Conservation (phyloP, 2,888 invertebrate genomes). For the Capitulum mitella region DNA sequence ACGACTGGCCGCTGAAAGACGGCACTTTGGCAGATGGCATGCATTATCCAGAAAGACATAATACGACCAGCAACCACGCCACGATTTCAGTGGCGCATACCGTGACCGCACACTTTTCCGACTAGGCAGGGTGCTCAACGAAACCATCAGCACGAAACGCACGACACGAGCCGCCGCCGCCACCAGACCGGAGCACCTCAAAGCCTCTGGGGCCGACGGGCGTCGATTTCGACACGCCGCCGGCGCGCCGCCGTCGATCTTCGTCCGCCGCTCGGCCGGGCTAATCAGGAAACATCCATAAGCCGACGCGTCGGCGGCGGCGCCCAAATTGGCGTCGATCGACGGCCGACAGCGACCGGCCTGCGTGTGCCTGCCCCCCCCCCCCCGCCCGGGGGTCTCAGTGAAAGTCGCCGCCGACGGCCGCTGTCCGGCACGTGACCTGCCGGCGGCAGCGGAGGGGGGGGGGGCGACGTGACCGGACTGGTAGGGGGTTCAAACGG, state of each 20-base stretch:
- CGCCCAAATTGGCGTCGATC: not conserved
- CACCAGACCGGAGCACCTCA: no score
- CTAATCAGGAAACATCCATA: slow-evolving; percentile 9
- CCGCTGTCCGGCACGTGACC: not conserved
- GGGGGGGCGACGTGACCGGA: not conserved
- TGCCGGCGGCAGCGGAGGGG: not conserved
- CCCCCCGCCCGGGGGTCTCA: no score
- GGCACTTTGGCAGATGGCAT: no score
- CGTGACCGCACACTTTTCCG: no score
- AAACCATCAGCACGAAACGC: no score
- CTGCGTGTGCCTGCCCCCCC: no score
- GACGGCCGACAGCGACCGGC: not conserved
- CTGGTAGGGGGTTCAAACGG: not conserved
- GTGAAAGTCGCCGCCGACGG: not conserved
- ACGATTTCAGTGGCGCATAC: no score
- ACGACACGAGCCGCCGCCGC: not conserved
- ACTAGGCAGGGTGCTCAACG: no score
- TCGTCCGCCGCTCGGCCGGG: not conserved
- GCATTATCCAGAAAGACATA: no score
- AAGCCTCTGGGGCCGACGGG: not conserved
- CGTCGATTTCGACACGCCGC: not conserved
- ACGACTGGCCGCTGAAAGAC: no score
- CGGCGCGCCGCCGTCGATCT: not conserved
- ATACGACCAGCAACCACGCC: no score
- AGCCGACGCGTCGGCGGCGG: not conserved